Percentiles rank a stretch among this genome's conserved stretches.
Conservation (phyloP, 2,888 invertebrate genomes). For the Anarsia innoxiella region DNA sequence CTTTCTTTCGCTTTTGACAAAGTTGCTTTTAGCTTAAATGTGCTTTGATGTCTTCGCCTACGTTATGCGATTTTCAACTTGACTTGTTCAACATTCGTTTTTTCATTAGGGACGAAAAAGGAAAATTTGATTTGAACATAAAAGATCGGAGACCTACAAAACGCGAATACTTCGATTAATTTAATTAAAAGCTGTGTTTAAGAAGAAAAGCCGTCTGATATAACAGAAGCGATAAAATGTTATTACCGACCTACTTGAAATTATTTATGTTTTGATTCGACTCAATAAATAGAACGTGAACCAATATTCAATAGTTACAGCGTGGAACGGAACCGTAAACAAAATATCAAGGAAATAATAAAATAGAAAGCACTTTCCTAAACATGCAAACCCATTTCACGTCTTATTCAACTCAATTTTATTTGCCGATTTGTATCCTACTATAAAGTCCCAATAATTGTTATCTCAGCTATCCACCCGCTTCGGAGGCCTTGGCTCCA, state of each 20-base stretch:
- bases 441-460: conserved; percentile 57
- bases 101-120: conserved; percentile 31
- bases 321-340: no score
- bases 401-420: conserved; percentile 23
- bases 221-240: no score
- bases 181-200: no score
- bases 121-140: conserved; percentile 50
- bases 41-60: conserved; percentile 50
- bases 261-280: no score
- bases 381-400: conserved; percentile 21
- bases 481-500: conserved; percentile 34
- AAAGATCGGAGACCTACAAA: conserved; percentile 35
- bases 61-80: conserved; percentile 51
- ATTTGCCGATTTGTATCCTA: conserved; percentile 35
- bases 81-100: conserved; percentile 36
- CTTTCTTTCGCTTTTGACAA: conserved; percentile 4
- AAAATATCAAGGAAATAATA: not conserved
- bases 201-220: no score
- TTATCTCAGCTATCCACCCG: conserved; percentile 50
- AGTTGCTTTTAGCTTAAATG: conserved; percentile 12
- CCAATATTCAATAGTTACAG: no score
- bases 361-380: not conserved
- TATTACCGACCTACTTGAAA: no score
- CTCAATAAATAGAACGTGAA: no score
- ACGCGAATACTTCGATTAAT: conserved; percentile 7